A percentile compares a stretch with the other conserved stretches of the same genome.
Conservation (phyloP, 1,140 invertebrate genomes). For the Ditylenchus dipsaci region DNA sequence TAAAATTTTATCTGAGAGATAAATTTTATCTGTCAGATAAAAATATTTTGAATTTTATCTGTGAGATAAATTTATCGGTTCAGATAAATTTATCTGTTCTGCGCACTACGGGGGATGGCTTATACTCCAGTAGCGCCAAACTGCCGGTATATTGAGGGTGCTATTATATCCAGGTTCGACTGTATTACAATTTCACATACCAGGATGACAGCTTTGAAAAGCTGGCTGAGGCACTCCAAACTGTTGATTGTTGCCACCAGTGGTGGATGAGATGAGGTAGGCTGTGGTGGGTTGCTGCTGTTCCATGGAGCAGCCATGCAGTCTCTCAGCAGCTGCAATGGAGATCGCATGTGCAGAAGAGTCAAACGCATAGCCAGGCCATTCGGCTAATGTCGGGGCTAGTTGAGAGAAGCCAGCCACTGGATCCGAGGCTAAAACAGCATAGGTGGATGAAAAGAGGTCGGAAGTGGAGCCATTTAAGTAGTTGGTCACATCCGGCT, state of each 20-base stretch:
- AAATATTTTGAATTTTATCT: too few relatives aligned
- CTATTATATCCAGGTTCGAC: too few relatives aligned
- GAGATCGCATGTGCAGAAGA: not conserved
- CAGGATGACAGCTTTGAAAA: too few relatives aligned
- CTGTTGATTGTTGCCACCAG: not conserved
- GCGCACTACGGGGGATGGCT: too few relatives aligned
- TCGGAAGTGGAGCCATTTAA: not conserved
- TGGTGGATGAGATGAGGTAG: not conserved
- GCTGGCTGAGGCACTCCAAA: not conserved
- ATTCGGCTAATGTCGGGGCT: not conserved
- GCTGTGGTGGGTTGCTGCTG: not conserved
- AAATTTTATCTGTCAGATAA: too few relatives aligned
- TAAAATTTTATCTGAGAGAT: too few relatives aligned
- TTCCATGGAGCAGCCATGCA: not conserved
- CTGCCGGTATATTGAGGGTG: too few relatives aligned
- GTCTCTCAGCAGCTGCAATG: not conserved
- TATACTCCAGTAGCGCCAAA: too few relatives aligned
- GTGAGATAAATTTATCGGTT: too few relatives aligned
- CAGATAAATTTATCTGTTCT: too few relatives aligned
- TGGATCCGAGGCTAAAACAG: not conserved
- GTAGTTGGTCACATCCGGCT: not conserved
- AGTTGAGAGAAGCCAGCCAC: not conserved
- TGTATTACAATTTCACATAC: too few relatives aligned
- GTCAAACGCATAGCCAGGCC: not conserved
- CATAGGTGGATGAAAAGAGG: not conserved